phyloP scores from a whole-genome alignment of 2,113 vertebrate species.

The Silurus asotus region DNA sequence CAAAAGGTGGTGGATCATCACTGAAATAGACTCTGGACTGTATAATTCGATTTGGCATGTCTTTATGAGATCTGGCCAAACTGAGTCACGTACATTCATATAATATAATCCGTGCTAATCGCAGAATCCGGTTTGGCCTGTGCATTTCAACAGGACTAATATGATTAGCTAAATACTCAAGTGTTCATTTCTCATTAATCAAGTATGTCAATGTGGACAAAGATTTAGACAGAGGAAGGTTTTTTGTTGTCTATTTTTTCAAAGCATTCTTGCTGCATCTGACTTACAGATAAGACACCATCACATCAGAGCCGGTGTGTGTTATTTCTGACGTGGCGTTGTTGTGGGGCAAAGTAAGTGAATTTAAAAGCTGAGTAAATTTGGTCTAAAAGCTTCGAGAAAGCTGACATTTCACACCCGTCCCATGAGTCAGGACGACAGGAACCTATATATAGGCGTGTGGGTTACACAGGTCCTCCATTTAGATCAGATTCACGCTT shows the following conservation, averaged over 20 bases:
- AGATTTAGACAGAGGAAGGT: background rate
- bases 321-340: background rate
- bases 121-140: background rate
- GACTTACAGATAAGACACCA: background rate
- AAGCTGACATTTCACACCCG: constrained; percentile 30
- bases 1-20: background rate
- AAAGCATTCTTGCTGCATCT: background rate
- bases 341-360: background rate
- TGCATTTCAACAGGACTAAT: constrained; percentile 17
- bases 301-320: background rate
- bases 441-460: constrained; percentile 40
- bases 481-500: constrained; percentile 15
- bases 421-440: constrained; percentile 22
- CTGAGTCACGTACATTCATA: constrained; percentile 29
- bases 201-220: background rate
- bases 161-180: constrained; percentile 35
- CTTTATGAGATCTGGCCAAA: constrained; percentile 28
- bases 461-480: constrained; percentile 19
- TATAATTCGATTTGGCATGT: constrained; percentile 38
- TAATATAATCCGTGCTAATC: constrained; percentile 27
- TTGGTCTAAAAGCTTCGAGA: constrained; percentile 16
- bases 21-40: constrained; percentile 17
- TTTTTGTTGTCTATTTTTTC: background rate
- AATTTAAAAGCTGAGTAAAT: constrained; percentile 6
- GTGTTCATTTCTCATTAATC: constrained; percentile 15